Evolutionary conservation across 2,113 vertebrate genomes (phyloP).

Genomic region (Nothobranchius kuhntae): DNA sequence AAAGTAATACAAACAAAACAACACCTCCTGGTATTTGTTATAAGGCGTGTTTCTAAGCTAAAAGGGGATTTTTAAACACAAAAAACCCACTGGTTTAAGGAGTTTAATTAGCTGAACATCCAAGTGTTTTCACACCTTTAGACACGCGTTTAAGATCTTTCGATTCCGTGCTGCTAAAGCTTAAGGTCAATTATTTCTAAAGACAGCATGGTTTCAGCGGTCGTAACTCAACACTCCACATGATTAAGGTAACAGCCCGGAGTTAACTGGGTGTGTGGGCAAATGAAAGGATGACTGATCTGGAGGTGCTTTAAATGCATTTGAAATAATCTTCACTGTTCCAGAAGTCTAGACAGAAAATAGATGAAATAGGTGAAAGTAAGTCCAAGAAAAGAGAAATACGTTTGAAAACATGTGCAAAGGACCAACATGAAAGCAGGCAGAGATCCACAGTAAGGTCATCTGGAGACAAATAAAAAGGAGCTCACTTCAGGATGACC

Average conservation of each 20-base stretch:
- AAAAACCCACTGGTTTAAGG: constrained; percentile 12
- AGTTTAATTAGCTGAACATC: constrained; percentile 28
- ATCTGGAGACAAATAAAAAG: constrained; percentile 38
- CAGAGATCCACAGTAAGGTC: constrained; percentile 19
- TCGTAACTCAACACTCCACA: constrained; percentile 36
- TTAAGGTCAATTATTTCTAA: constrained; percentile 32
- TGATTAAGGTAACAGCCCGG: constrained; percentile 31
- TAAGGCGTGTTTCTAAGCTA: neutral
- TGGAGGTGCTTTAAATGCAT: constrained; percentile 40
- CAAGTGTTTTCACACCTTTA: constrained; percentile 24
- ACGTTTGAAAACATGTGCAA: constrained; percentile 19
- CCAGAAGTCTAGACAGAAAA: constrained; percentile 41
- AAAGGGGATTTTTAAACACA: constrained; percentile 4
- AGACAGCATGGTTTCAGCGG: constrained; percentile 28
- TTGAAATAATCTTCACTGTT: constrained; percentile 31
- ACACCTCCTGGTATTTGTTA: neutral
- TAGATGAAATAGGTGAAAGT: constrained; percentile 22
- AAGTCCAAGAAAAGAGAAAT: constrained; percentile 1
- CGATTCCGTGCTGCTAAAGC: constrained; percentile 28
- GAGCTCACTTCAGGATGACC: constrained; percentile 48
- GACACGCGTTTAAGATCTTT: constrained; percentile 44
- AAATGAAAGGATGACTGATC: constrained; percentile 40
- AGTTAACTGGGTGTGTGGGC: constrained; percentile 35
- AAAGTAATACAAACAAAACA: constrained; percentile 7
- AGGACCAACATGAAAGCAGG: constrained; percentile 46